Percentiles rank a stretch among this genome's conserved stretches.
Conservation (phyloP, 1,140 invertebrate genomes). For the Diorhabda carinulata region DNA sequence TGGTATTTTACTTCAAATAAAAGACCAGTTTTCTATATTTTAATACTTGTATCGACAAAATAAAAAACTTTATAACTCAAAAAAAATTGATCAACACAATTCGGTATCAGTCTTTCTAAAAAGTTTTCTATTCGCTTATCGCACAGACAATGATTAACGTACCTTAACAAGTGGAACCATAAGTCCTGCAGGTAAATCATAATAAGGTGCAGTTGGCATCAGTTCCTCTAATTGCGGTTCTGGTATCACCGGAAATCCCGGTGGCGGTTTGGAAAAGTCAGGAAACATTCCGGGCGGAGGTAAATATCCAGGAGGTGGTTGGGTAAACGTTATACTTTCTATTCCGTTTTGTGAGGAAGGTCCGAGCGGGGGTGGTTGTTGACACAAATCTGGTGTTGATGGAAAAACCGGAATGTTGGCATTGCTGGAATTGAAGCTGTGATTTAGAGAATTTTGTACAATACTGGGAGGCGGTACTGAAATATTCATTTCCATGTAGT, state of each 20-base stretch:
- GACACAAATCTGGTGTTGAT: constrained; percentile 21
- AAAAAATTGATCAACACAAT: no score
- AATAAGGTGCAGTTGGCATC: constrained; percentile 90
- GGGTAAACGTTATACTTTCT: constrained; percentile 47
- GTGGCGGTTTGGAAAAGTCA: constrained; percentile 81
- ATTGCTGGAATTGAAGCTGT: constrained; percentile 4
- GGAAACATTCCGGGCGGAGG: constrained; percentile 57
- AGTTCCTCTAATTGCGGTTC: constrained; percentile 61
- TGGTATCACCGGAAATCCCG: constrained; percentile 64
- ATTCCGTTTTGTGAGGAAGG: constrained; percentile 29
- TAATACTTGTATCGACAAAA: no score
- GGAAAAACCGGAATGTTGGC: constrained; percentile 13
- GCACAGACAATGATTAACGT: constrained; percentile 30
- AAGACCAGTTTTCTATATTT: no score
- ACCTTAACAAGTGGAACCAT: constrained; percentile 92
- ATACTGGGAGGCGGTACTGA: constrained; percentile 21
- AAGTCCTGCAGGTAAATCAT: constrained; percentile 90
- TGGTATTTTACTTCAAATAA: no score
- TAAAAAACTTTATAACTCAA: no score
- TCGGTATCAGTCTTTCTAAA: no score
- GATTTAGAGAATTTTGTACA: neutral
- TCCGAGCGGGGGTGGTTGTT: constrained; percentile 26
- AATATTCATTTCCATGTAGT: constrained; percentile 20
- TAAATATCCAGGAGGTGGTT: constrained; percentile 58
- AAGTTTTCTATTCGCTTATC: no score